Base-by-base conservation (phyloP, 2,888 invertebrate species). In the Eurois occulta region DNA sequence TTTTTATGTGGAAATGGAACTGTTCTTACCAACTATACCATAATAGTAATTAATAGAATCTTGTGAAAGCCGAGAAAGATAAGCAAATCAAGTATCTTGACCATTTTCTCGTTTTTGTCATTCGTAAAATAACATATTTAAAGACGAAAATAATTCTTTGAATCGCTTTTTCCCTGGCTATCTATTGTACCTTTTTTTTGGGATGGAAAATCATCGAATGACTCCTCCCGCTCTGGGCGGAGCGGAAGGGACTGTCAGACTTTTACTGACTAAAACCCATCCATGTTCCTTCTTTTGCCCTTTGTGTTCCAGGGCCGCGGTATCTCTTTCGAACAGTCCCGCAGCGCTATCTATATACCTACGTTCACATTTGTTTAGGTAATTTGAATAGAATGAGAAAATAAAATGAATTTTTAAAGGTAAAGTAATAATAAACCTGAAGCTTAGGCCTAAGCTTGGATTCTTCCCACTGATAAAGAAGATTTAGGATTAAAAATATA, bases 341-440 rank as follows among this genome's bases (percentile, higher is more conserved):
- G n/a, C n/a, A n/a, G n/a, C n/a, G n/a, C n/a, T 35, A 35, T 2
- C 35, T 35, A 35, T 4, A 2, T 35, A 35, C 35, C 41, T 41
- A 41, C 21, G 3, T 35, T 43, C 66, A 11, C 24, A 32, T 41
- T 76, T 68, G 18, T 18, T 52, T 1, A 64, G 52, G 13, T 69
- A 64, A 69, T 78, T 78, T 70, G 18, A 64, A 68, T 52, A 38
- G 0, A 64, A 70, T 28, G 24, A 64, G 24, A 38, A 24, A 77
- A 62, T 69, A 55, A 0, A 70, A 78, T 28, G 32, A 38, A 24
- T 38, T 69, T 69, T 5, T 32, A 64, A 64, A 64, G 70, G 43
- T 52, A n/a, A 43, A 62, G 62, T 77, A 62, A 77, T 6, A 62
- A 67, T 52, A 62, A 18, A 2, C n/a, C 41, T 28, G 2, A 38